Evolutionary conservation across 2,113 vertebrate species (phyloP), one percentile per base, ranked within the genome.

Genomic region (Gnathonemus echidnorhynchus): DNA sequence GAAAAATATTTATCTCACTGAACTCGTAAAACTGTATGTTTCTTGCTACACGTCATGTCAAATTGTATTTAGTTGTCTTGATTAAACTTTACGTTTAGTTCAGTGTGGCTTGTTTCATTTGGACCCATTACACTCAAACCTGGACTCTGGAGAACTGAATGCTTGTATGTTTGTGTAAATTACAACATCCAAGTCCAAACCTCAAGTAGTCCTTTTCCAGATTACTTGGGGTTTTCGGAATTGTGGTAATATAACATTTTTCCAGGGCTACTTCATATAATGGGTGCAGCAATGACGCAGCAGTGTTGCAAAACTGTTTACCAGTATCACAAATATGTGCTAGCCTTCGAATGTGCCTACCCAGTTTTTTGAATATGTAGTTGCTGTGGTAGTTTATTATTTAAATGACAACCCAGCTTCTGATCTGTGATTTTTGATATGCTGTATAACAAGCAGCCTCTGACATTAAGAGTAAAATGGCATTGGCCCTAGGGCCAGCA

Each of bases 391-490:
- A 56, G 86, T 49, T 87, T 52, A 17, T 87, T 35, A 50, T 53
- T 53, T 87, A 56, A 87, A 87, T 24, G 86, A 87, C 50, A 45
- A 85, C 45, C 83, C 42, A 50, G 50, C 17, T 87, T 31, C 11
- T 50, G 86, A 87, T 52, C 31, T 87, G 46, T 50, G 5, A 39
- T 53, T 46, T 87, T 53, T 87, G 86, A 87, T 87, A 87, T 53
- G n/a, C 31, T 35, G 27, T 87, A 39, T 87, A 53, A 87, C n/a
- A 31, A n/a, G 48, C 50, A 53, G 50, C 11, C 49, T n/a, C 49
- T 87, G 86, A 87, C 49, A 87, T 87, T 87, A 87, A 39, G 86
- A 56, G 56, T 87, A 48, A 87, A 87, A 53, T 87, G 86, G 86
- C 86, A 87, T 56, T 87, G 46, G 86, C 86, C 86, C 15, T 31